A percentile compares a stretch with the other conserved stretches of the same genome.
Conservation (phyloP, 2,797 vertebrate genomes). For the Galagoides demidoff region DNA sequence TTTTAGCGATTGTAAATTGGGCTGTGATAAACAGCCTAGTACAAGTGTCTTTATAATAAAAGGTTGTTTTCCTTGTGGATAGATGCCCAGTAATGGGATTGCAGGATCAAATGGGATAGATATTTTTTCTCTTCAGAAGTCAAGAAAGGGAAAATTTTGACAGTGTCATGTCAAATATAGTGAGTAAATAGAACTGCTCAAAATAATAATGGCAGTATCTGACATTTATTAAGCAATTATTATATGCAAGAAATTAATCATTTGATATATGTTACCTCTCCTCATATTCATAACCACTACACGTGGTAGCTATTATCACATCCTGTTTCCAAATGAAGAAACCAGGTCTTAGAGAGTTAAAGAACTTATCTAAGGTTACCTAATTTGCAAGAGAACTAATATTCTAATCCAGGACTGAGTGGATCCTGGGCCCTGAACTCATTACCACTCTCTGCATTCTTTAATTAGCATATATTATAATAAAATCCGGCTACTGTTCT, state of each 20-base stretch:
- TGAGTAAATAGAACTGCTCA: background rate
- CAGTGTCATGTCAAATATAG: background rate
- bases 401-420: background rate
- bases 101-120: background rate
- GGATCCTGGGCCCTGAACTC: background rate
- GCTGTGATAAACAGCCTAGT: too few relatives aligned
- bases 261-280: background rate
- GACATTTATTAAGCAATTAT: background rate
- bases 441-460: background rate
- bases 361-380: background rate
- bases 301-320: background rate
- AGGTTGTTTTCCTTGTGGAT: too few relatives aligned
- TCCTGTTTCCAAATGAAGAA: constrained; percentile 27
- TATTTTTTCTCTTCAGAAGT: constrained; percentile 42
- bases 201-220: background rate
- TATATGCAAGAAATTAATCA: constrained; percentile 14
- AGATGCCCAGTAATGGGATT: too few relatives aligned
- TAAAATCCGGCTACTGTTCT: background rate
- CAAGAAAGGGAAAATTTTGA: constrained; percentile 8
- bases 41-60: too few relatives aligned
- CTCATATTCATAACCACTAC: constrained; percentile 19
- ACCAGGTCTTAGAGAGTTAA: background rate
- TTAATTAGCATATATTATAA: background rate
- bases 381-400: background rate
- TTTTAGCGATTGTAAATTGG: too few relatives aligned